Evolutionary conservation across 1,140 invertebrate genomes (phyloP), one percentile per base, ranked within the genome.

Genomic region (Leptestheria dahalacensis): DNA sequence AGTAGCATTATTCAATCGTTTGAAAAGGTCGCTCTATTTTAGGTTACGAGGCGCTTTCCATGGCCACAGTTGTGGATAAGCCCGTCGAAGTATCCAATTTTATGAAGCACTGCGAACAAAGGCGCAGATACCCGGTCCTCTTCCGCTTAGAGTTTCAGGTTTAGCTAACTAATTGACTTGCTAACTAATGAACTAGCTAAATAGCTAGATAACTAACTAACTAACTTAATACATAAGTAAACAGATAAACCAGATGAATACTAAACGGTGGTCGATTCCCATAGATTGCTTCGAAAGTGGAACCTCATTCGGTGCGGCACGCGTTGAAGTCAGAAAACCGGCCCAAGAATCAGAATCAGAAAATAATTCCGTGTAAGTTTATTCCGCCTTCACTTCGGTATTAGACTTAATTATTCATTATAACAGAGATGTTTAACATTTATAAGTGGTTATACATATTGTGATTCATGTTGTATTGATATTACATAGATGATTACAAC

Each of bases 271-370:
- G n/a, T 59, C 62, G 62, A 63, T 71, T 72, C 58, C 82, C 82
- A 59, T 79, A 91, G 84, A 86, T 84, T 23, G 86, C 86, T 10
- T 80, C 82, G 47, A 91, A 89, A 74, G 85, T 88, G 51, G 88
- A 91, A 71, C 81, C 81, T 6, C 86, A 91, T 70, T 83, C 87
- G 4, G 85, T 84, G 69, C 78, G 87, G 67, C 87, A 91, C 69
- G 88, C 85, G 3, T 77, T 76, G 23, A 91, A 85, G 70, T 80
- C 82, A 66, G 78, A 78, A 48, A 92, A 93, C 68, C 76, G 80
- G 70, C 83, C 86, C 64, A 91, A 91, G 73, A 93, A 92, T 70
- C 88, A 91, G 74, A 91, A 91, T 72, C 85, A 86, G 74, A 87
- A 81, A 78, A 87, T 87, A 78, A 86, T 91, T 80, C 87, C 88